Evolutionary conservation across 2,888 invertebrate species (phyloP).

Genomic region (Hartigia nigra): DNA sequence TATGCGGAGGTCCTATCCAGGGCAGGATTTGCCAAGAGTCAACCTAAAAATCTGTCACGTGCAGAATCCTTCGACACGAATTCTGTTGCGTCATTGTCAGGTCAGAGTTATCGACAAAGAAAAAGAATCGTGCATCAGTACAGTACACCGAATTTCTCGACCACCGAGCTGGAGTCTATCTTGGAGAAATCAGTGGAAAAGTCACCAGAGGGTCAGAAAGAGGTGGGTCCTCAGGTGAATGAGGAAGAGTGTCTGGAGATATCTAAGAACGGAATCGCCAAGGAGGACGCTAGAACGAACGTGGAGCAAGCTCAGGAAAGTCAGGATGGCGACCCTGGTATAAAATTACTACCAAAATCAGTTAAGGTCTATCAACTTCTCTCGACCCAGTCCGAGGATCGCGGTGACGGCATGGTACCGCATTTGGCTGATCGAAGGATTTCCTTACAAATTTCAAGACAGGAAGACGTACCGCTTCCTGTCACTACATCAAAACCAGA

Average conservation of each 20-base stretch:
- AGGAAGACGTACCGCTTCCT: not conserved
- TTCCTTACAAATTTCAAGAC: slow-evolving; percentile 43
- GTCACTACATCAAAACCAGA: slow-evolving; percentile 7
- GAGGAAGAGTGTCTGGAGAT: not conserved
- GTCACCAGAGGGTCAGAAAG: not conserved
- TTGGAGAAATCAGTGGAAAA: slow-evolving; percentile 27
- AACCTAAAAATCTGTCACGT: slow-evolving; percentile 8
- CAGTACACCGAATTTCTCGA: slow-evolving; percentile 34
- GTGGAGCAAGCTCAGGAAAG: not conserved
- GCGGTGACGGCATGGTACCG: slow-evolving; percentile 37
- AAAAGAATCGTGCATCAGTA: slow-evolving; percentile 32
- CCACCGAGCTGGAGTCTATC: slow-evolving; percentile 31
- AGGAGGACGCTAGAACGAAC: not conserved
- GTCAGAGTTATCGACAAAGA: slow-evolving; percentile 14
- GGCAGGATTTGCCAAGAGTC: not conserved
- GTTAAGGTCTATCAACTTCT: slow-evolving; percentile 50
- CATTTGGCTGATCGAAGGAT: slow-evolving; percentile 42
- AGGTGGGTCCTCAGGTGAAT: slow-evolving; percentile 4
- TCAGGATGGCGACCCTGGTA: not conserved
- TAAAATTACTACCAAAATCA: slow-evolving; percentile 34
- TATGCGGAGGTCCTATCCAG: slow-evolving; percentile 20
- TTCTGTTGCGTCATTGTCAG: not conserved
- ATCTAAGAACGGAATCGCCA: not conserved
- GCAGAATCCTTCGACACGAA: slow-evolving; percentile 15
- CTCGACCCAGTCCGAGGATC: slow-evolving; percentile 53